phyloP scores from a whole-genome alignment of 2,113 vertebrate species.

The Notarius quadriscutis region DNA sequence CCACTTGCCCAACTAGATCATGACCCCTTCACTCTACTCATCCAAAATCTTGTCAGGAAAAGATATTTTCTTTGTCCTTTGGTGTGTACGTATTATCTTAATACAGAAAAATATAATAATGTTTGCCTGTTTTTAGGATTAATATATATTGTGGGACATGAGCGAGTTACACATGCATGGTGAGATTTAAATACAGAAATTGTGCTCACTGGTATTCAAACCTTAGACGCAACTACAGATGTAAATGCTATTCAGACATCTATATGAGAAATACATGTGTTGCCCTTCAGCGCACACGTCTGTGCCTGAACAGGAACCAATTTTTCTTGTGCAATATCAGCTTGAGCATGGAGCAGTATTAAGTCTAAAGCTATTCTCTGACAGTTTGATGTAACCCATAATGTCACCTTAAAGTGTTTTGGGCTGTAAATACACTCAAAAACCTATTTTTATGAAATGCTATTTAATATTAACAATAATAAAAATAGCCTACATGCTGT shows the following conservation, averaged over 20 bases:
- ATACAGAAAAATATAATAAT: neutral
- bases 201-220: too few relatives aligned
- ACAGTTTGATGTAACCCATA: neutral
- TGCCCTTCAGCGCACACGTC: neutral
- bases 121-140: neutral
- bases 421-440: neutral
- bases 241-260: too few relatives aligned
- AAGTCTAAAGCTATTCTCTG: neutral
- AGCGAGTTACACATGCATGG: neutral
- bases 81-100: neutral
- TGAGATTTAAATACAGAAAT: neutral
- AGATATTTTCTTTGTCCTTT: neutral
- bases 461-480: neutral
- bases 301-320: too few relatives aligned
- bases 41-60: neutral
- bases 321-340: too few relatives aligned
- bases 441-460: neutral
- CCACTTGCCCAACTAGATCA: slow-evolving; percentile 44
- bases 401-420: neutral
- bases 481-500: neutral
- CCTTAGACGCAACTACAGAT: too few relatives aligned
- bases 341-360: neutral
- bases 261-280: neutral
- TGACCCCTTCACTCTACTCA: neutral
- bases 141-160: neutral